These are phyloP conservation scores for Cassiopea andromeda DNA, from an alignment of 30 jellyfish, hydroid and myxozoan genomes.

Conservation along the genomic window DNA sequence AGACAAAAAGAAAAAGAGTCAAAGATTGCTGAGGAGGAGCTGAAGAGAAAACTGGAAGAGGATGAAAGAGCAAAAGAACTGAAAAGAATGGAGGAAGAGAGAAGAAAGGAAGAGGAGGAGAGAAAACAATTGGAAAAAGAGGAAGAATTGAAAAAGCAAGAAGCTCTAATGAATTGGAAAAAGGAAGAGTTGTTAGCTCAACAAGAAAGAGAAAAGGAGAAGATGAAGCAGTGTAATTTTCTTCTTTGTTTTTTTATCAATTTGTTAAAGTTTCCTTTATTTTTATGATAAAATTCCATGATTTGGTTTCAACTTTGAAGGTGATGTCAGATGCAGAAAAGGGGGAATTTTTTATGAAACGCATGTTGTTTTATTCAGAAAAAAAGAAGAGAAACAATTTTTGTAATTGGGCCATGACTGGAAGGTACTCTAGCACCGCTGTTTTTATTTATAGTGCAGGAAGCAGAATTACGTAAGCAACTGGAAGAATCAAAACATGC, in stretches of 20 bases:
- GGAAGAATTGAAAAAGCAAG: conserved; percentile 50
- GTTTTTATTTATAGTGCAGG: not conserved
- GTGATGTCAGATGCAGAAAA: not conserved
- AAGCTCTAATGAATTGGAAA: conserved; percentile 73
- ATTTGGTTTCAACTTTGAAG: not conserved
- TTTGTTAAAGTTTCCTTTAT: no score
- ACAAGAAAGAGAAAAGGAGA: conserved; percentile 57
- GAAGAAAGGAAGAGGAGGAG: conserved; percentile 57
- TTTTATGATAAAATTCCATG: not conserved
- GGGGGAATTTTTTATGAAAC: no score
- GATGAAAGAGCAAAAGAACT: conserved; percentile 34
- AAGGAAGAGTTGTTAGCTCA: conserved; percentile 69
- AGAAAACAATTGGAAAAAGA: conserved; percentile 61
- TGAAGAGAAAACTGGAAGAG: conserved; percentile 28
- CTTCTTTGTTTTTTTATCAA: not conserved
- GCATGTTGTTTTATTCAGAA: not conserved
- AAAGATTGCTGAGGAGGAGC: conserved; percentile 60
- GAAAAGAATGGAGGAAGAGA: conserved; percentile 51
- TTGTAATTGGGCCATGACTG: not conserved
- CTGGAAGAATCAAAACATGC: conserved; percentile 76
- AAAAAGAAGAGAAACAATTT: not conserved
- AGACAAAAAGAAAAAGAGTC: conserved; percentile 2
- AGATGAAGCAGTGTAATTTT: conserved; percentile 48
- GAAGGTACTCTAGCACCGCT: not conserved
- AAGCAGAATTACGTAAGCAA: conserved; percentile 44